These are phyloP conservation scores for Ooceraea biroi DNA, from an alignment of 1,140 invertebrate genomes.

Conservation along the genomic window DNA sequence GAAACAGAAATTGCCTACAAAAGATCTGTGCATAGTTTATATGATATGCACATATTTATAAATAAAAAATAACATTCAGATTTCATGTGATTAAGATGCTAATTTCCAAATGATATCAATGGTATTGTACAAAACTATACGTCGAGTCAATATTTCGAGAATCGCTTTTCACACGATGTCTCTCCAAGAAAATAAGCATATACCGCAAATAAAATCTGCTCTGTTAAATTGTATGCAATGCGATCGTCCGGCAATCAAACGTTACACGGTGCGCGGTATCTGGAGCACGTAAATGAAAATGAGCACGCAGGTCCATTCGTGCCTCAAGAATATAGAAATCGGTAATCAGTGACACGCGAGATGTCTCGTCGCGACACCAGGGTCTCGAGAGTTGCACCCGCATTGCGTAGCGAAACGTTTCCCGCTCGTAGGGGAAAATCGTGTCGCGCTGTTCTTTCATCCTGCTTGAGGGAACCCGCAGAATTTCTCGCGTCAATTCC, in stretches of 20 bases:
- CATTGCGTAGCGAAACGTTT: slow-evolving; percentile 15
- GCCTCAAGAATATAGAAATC: slow-evolving; percentile 3
- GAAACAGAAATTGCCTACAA: too few relatives aligned
- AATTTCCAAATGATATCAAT: too few relatives aligned
- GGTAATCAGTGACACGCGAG: slow-evolving; percentile 45
- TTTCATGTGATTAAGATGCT: too few relatives aligned
- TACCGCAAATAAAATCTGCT: not conserved
- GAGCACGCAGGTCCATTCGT: slow-evolving; percentile 1
- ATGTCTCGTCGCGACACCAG: slow-evolving; percentile 11
- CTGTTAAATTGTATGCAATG: not conserved
- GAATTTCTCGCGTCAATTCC: not conserved
- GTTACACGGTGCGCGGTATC: slow-evolving; percentile 17
- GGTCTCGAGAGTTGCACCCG: not conserved
- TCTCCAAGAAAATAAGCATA: not conserved
- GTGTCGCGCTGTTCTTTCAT: not conserved
- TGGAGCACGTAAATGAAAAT: slow-evolving; percentile 54
- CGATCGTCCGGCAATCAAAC: slow-evolving; percentile 1
- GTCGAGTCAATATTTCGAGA: not conserved
- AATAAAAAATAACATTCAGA: too few relatives aligned
- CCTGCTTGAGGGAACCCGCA: not conserved
- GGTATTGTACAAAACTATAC: not conserved
- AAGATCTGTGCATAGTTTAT: too few relatives aligned
- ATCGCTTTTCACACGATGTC: not conserved
- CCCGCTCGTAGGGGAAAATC: slow-evolving; percentile 25
- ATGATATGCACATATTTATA: too few relatives aligned